Percentiles rank a stretch among this genome's conserved stretches.
Conservation (phyloP, 2,113 vertebrate species). For the Trematocara stigmaticum region DNA sequence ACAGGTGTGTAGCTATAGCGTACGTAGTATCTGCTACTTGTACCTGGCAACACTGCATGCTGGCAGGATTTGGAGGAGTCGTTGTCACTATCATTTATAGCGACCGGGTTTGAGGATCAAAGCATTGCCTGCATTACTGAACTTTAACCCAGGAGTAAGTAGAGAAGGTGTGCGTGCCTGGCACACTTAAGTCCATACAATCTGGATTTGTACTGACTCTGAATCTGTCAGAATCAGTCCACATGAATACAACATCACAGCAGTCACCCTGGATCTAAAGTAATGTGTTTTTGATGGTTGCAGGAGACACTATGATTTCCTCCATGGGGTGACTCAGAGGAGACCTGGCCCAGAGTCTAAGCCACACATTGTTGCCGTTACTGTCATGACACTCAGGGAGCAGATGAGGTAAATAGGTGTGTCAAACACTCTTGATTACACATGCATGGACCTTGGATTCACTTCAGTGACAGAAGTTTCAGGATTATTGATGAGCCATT, state of each 20-base stretch:
- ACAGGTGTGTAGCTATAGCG: conserved; percentile 16
- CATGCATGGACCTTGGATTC: conserved; percentile 13
- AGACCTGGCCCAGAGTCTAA: background rate
- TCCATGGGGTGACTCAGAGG: conserved; percentile 9
- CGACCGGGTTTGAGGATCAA: conserved; percentile 22
- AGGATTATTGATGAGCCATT: conserved; percentile 21
- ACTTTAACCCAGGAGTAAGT: conserved; percentile 27
- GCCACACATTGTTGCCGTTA: conserved; percentile 32
- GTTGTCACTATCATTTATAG: conserved; percentile 51
- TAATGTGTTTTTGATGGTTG: background rate
- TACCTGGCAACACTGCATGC: conserved; percentile 24
- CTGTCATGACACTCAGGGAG: background rate
- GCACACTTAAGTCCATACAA: background rate
- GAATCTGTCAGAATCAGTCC: conserved; percentile 12
- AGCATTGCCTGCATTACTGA: conserved; percentile 46
- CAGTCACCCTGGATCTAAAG: background rate
- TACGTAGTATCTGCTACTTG: background rate
- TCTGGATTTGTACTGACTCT: background rate
- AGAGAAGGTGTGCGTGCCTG: conserved; percentile 38
- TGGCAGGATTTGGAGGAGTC: background rate
- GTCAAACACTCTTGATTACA: conserved; percentile 2
- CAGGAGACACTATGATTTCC: background rate
- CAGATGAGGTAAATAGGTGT: conserved; percentile 12
- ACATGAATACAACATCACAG: conserved; percentile 8
- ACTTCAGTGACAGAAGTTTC: conserved; percentile 9